Evolutionary conservation across 2,113 vertebrate genomes (phyloP).

Genomic region (Solea solea): DNA sequence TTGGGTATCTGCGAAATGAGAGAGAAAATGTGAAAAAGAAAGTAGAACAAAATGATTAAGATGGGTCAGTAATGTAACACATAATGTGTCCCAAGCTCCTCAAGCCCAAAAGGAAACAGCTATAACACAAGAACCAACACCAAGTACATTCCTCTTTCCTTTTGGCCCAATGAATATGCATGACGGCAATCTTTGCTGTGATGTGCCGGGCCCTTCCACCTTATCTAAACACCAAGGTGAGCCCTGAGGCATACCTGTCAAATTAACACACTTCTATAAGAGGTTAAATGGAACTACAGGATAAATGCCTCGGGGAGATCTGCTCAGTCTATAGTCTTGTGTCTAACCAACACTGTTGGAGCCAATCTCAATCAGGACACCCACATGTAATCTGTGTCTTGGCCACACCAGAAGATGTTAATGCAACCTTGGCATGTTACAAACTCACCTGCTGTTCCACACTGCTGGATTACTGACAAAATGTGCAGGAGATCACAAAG

Average conservation of each 20-base stretch:
- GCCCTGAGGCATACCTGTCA: conserved; percentile 39
- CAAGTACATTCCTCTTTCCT: not conserved
- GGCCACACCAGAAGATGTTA: conserved; percentile 6
- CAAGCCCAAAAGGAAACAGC: no score
- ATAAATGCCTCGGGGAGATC: conserved; percentile 34
- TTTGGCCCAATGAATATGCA: conserved; percentile 47
- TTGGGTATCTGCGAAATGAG: conserved; percentile 48
- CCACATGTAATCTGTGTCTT: not conserved
- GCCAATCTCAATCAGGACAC: conserved; percentile 12
- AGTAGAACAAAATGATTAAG: no score
- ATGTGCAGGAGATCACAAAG: conserved; percentile 27
- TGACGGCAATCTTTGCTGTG: conserved; percentile 32
- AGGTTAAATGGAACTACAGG: conserved; percentile 59
- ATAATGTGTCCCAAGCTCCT: no score
- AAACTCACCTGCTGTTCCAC: not conserved
- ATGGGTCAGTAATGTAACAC: no score
- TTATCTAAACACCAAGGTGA: conserved; percentile 47
- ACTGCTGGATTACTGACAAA: conserved; percentile 38
- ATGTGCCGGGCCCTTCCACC: conserved; percentile 37
- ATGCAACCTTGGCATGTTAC: not conserved
- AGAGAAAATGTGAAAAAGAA: conserved; percentile 10
- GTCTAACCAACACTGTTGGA: conserved; percentile 37
- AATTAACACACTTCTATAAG: conserved; percentile 57
- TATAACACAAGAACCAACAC: not conserved
- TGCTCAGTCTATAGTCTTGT: conserved; percentile 17